phyloP scores from a whole-genome alignment of 2,888 invertebrate genomes.

The Pachliopta kotzebuea region DNA sequence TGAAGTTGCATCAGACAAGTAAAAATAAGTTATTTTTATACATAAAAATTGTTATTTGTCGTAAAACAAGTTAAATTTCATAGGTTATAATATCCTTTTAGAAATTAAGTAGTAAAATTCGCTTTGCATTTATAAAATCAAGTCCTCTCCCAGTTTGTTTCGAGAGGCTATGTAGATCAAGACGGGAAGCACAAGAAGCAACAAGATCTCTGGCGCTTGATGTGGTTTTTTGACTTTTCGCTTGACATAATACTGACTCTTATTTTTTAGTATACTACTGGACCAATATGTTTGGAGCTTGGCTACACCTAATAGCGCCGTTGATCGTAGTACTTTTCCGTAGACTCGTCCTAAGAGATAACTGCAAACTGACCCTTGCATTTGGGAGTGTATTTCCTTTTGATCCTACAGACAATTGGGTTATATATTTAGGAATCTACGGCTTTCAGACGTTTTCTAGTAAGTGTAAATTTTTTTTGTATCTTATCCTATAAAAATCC shows the following conservation, averaged over 20 bases:
- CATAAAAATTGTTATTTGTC: no score
- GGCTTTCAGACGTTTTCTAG: constrained; percentile 48
- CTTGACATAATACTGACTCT: background rate
- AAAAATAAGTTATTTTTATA: background rate
- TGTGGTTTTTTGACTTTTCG: background rate
- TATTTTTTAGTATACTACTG: constrained; percentile 47
- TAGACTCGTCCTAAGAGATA: constrained; percentile 43
- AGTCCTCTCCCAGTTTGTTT: no score
- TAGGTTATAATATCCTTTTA: no score
- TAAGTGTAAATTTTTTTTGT: constrained; percentile 38
- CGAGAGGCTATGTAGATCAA: no score
- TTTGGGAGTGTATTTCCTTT: constrained; percentile 51
- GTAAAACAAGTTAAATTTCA: no score
- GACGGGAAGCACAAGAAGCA: no score
- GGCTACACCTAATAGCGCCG: constrained; percentile 46
- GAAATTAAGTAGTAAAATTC: no score
- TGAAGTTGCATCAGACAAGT: background rate
- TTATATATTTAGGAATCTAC: constrained; percentile 48
- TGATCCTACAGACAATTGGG: constrained; percentile 45
- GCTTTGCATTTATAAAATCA: no score
- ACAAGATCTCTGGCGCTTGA: no score
- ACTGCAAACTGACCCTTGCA: constrained; percentile 44
- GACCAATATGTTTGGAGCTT: constrained; percentile 44
- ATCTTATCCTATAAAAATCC: background rate
- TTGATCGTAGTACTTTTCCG: constrained; percentile 43